Conservation (phyloP, 2,888 invertebrate genomes). For the Zygaena filipendulae region DNA sequence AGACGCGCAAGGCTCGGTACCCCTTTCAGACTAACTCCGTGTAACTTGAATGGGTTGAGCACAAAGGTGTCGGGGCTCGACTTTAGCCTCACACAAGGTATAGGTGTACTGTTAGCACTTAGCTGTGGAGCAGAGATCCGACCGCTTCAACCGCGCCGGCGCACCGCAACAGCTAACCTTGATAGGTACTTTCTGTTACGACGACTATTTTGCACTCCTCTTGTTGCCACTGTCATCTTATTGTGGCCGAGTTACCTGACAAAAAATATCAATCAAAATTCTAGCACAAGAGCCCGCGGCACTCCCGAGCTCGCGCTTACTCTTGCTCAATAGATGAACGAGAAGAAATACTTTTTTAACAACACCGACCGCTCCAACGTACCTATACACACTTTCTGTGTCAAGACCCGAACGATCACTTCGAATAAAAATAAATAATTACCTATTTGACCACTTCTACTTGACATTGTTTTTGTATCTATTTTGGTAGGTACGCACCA, state of each 20-base stretch:
- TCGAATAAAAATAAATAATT: too few species aligned
- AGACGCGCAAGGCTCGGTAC: too few species aligned
- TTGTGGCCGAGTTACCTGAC: constrained; percentile 63
- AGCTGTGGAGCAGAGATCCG: constrained; percentile 63
- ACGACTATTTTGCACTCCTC: constrained; percentile 63
- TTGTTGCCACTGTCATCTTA: constrained; percentile 64
- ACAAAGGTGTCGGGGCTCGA: constrained; percentile 46
- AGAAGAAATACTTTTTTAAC: too few species aligned
- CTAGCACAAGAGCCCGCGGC: constrained; percentile 65
- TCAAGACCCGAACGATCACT: too few species aligned
- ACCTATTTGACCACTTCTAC: too few species aligned
- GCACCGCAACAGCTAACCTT: constrained; percentile 58
- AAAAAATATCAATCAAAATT: constrained; percentile 70
- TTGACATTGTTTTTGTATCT: too few species aligned
- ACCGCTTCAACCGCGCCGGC: constrained; percentile 37
- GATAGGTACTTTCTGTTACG: constrained; percentile 62
- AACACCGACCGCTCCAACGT: too few species aligned
- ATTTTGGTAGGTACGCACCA: too few species aligned
- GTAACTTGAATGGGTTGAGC: constrained; percentile 49
- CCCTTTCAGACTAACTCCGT: too few species aligned
- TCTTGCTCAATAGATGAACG: constrained; percentile 45
- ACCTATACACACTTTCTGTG: too few species aligned
- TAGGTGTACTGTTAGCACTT: constrained; percentile 60
- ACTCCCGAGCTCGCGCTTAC: constrained; percentile 30
- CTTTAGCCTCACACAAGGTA: constrained; percentile 38